Evolutionary conservation across 2,113 vertebrate genomes (phyloP).

Genomic region (Mustela nigripes): DNA sequence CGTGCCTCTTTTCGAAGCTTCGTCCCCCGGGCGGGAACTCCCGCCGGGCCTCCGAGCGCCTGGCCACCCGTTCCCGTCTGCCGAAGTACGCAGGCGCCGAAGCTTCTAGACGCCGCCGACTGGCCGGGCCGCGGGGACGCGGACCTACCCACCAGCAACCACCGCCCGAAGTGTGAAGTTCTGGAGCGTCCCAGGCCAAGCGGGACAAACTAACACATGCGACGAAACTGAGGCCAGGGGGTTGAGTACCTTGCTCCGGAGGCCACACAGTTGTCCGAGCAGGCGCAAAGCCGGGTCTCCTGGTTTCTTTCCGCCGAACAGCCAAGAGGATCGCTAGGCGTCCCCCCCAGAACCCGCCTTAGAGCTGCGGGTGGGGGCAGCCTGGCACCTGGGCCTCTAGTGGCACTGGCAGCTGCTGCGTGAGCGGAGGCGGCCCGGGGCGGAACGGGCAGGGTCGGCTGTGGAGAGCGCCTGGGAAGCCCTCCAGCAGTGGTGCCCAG

Average conservation of each 20-base stretch:
- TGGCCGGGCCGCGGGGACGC: not conserved
- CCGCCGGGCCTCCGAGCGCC: not conserved
- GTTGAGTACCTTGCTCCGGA: not conserved
- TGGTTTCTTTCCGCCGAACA: fast-evolving
- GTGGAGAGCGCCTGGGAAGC: not conserved
- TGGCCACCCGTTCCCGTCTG: not conserved
- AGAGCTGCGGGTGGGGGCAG: not conserved
- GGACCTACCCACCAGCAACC: not conserved
- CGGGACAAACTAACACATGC: not conserved
- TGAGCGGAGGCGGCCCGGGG: not conserved
- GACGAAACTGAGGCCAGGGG: not conserved
- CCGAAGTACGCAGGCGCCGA: not conserved
- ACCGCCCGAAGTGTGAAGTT: not conserved
- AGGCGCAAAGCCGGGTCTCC: not conserved
- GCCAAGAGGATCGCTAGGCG: not conserved
- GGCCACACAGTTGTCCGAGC: not conserved
- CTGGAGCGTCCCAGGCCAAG: not conserved
- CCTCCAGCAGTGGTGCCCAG: not conserved
- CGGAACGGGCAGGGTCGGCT: not conserved
- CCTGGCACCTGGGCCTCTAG: not conserved
- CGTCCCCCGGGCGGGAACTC: constrained; percentile 22
- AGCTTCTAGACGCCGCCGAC: not conserved
- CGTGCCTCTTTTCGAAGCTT: constrained; percentile 75
- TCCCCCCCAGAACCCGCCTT: not conserved
- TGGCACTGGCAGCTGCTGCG: not conserved